Evolutionary conservation across 2,113 vertebrate species (phyloP), one percentile per base, ranked within the genome.

Genomic region (Miniopterus natalensis): DNA sequence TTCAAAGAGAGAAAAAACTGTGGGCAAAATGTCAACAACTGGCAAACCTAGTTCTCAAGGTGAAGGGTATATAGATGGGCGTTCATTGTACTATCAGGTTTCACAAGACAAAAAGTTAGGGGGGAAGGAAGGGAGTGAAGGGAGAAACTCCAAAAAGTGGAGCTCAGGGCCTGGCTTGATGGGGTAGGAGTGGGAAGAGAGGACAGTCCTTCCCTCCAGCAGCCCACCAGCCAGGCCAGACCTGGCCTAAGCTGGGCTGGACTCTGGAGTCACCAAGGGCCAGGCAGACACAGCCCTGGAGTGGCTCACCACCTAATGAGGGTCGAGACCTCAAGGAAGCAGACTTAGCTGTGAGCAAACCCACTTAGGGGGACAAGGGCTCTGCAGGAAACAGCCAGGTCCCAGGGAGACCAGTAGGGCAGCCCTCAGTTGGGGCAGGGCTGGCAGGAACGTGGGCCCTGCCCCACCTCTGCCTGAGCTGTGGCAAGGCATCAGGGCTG

Each of bases 401-500:
- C 63, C 40, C 75, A 49, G 40, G 78, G 61, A 74, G n/a, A 77
- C 68, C 68, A 87, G 49, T 21, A 83, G 73, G 75, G 75, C 51
- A 65, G 90, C 63, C 31, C 8, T 53, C 84, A 23, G 55, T 45
- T 10, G 3, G 31, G 65, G 45, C 68, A 83, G 55, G 27, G 9
- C 63, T 63, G 7, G n/a, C 42, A 23, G 0, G 6, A 53, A n/a
- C 45, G 8, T 25, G 45, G 47, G 12, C 45, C 59, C 36, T 20
- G n/a, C 68, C 53, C 68, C 29, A 87, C 77, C 83, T 59, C 84
- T 55, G 57, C 40, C 61, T 45, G 40, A 81, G 4, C 79, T 87
- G 25, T 73, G 84, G 84, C 53, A 81, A 61, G 88, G 40, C 93
- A 81, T 88, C 88, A 78, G 77, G n/a, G 77, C 81, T 92, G 80